Evolutionary conservation across 1,140 invertebrate species (phyloP).

Genomic region (Schlechtendalia chinensis): DNA sequence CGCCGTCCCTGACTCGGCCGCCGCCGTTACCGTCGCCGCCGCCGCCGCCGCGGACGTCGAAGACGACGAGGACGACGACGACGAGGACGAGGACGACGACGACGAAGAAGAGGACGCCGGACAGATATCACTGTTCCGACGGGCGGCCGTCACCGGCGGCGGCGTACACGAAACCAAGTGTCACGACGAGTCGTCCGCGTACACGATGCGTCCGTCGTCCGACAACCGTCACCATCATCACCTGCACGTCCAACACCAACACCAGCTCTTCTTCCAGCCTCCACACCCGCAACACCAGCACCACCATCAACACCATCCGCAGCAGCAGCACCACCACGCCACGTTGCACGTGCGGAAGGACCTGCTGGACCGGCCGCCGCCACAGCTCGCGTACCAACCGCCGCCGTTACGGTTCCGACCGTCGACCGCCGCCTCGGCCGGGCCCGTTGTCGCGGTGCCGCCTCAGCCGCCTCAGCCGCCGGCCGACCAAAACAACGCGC

Average conservation of each 20-base stretch:
- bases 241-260: not conserved
- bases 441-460: not conserved
- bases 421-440: not conserved
- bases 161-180: constrained; percentile 37
- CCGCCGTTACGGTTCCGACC: constrained; percentile 1
- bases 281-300: constrained; percentile 33
- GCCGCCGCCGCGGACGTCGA: not conserved
- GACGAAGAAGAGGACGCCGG: constrained; percentile 25
- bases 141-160: not conserved
- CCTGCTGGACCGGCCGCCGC: not conserved
- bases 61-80: not conserved
- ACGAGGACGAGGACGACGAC: not conserved
- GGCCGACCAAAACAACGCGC: constrained; percentile 51
- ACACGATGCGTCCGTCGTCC: constrained; percentile 39
- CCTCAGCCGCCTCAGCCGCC: not conserved
- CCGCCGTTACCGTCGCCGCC: not conserved
- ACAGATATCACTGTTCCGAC: constrained; percentile 29
- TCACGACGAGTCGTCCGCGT: constrained; percentile 44
- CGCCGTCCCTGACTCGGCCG: too few relatives aligned
- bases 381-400: constrained; percentile 15
- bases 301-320: constrained; percentile 38
- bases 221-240: not conserved
- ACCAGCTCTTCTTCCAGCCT: not conserved
- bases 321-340: constrained; percentile 4
- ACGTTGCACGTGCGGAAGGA: constrained; percentile 12